Base-by-base conservation (phyloP, 2,797 vertebrate genomes). In the Labroides dimidiatus region DNA sequence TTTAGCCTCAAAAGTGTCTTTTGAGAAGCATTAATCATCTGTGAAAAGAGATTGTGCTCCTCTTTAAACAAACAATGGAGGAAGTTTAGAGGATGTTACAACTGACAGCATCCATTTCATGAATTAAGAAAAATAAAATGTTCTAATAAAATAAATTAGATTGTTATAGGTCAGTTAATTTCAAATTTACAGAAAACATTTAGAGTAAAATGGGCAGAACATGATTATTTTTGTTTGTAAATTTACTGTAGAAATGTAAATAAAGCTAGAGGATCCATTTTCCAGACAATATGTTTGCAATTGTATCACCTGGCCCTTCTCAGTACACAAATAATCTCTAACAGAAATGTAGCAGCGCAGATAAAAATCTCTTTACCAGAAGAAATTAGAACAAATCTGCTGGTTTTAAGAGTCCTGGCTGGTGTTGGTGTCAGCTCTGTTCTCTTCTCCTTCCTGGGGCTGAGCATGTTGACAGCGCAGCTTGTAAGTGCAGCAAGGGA, bases 401-500 rank as follows among this genome's bases (percentile, higher is more conserved):
- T 13, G 51, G 45, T 63, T 66, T 55, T 44, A 48, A 56, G 71
- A 84, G 47, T 53, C 44, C 15, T 20, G 52, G 44, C 43, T 62
- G 17, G 56, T 80, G 53, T 56, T 45, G 39, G 64, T 88, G 80
- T 89, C 82, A 79, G 72, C 47, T 76, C 78, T 75, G 60, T 64
- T 77, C 80, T 67, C 67, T 51, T 79, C 64, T 13, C 42, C 42
- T n/a, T 27, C 67, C 54, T 23, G 4, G 57, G 61, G 76, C 42
- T 41, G 75, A 44, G 72, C 78, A 63, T 77, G 56, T 72, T 85
- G 87, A 87, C 87, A 90, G 77, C 42, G 21, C 57, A 75, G 77
- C 77, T 66, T 54, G 23, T 43, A 89, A 64, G 72, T 80, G 67
- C 80, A 75, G 84, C 80, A 64, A 85, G 71, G 63, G 85, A 90